Base-by-base conservation (phyloP, 2,888 invertebrate species). In the Hydrotaea diabolus region DNA sequence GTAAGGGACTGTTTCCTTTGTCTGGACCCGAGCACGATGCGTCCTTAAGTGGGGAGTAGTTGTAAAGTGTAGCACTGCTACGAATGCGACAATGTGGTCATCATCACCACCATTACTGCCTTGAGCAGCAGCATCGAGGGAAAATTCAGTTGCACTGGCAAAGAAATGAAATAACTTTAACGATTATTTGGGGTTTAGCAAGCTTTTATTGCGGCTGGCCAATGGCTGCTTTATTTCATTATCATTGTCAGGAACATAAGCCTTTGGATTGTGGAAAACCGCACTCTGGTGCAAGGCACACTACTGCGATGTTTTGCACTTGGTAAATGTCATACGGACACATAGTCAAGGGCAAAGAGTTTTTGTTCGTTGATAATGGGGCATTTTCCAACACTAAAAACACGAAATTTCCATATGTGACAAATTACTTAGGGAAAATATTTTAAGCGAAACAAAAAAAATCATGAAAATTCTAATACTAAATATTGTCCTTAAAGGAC, bases 111-210 rank as follows among this genome's bases (percentile, higher is more conserved):
- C 36, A 62, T 49, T 17, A 53, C 15, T 2, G n/a, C n/a, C n/a
- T n/a, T 17, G 53, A 53, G 19, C 17, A 53, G 19, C 53, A 17
- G 53, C 21, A 21, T 1, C 55, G 21, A 11, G 5, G 11, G 55
- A 2, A 8, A 31, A 2, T 53, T 8, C 5, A 55, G 73, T 74
- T 77, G 74, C 80, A 87, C 80, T 80, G 85, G 85, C 80, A 83
- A 87, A 86, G 59, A 89, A 89, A 86, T 82, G 76, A 83, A 86
- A 86, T 87, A 83, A 85, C 87, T 90, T 90, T 91, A 90, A 90
- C 90, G 91, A 91, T 90, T 90, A 91, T 91, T 91, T 91, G 90
- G 89, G 89, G 88, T 87, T 87, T 81, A 81, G 64, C 69, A 85
- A 78, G 76, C 81, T 76, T 87, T 90, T 90, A 88, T 89, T 88